Conservation (phyloP, 2,888 invertebrate genomes). For the Phyllotreta cruciferae region DNA sequence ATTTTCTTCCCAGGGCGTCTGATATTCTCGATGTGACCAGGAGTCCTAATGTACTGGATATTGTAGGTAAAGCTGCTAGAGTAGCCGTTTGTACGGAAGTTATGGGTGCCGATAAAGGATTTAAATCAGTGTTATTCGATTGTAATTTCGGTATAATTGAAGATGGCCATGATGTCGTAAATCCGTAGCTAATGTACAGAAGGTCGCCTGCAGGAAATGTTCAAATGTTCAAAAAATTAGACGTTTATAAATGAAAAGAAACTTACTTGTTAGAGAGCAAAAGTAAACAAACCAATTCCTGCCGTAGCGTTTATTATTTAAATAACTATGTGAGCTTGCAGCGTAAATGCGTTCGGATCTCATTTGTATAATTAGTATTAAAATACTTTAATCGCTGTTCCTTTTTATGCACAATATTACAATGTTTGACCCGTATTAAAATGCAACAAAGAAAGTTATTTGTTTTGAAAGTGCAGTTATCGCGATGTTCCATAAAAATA, state of each 20-base stretch:
- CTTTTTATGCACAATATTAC: too few relatives aligned
- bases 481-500: too few relatives aligned
- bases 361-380: too few relatives aligned
- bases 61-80: not conserved
- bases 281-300: conserved; percentile 1
- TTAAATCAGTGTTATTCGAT: conserved; percentile 4
- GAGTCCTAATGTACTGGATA: not conserved
- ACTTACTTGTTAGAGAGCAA: conserved; percentile 6
- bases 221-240: not conserved
- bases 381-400: too few relatives aligned
- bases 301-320: not conserved
- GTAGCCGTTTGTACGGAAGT: conserved; percentile 11
- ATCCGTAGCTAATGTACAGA: conserved; percentile 18
- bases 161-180: conserved; percentile 19
- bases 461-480: too few relatives aligned
- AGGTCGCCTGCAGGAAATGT: conserved; percentile 25
- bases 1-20: conserved; percentile 16
- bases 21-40: not conserved
- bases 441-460: too few relatives aligned
- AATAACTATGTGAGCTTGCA: too few relatives aligned
- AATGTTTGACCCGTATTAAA: too few relatives aligned
- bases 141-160: conserved; percentile 4
- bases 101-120: conserved; percentile 7
- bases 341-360: too few relatives aligned
- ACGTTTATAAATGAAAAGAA: not conserved